Percentiles rank a stretch among this genome's conserved stretches.
phyloP scores from a whole-genome alignment of 2,797 vertebrate species.

The Chrosomus eos region DNA sequence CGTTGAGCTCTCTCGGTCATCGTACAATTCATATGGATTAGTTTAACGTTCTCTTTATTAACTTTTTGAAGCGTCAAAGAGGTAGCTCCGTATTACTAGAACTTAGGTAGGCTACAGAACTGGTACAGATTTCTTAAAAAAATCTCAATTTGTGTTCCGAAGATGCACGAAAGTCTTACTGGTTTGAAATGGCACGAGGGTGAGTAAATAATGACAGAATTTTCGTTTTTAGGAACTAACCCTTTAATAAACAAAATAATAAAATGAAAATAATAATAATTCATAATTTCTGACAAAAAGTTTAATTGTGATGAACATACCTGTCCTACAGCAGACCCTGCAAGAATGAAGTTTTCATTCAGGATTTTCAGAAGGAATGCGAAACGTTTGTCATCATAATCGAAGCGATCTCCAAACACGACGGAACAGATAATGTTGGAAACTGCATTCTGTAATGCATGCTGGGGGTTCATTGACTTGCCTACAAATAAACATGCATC shows the following conservation, averaged over 20 bases:
- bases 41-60: no score
- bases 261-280: background rate
- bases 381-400: conserved; percentile 54
- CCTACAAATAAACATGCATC: conserved; percentile 56
- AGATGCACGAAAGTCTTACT: no score
- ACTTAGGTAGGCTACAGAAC: no score
- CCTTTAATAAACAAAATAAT: background rate
- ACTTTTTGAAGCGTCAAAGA: no score
- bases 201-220: background rate
- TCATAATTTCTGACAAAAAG: background rate
- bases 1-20: no score
- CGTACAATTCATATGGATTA: no score
- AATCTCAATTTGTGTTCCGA: no score
- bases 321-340: conserved; percentile 35
- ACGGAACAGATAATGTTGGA: conserved; percentile 68
- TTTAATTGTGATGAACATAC: background rate
- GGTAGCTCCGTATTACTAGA: no score
- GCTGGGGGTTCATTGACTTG: conserved; percentile 50
- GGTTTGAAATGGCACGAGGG: no score
- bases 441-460: conserved; percentile 54
- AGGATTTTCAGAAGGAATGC: conserved; percentile 2
- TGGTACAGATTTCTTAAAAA: no score
- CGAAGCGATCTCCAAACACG: conserved; percentile 58
- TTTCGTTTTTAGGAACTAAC: background rate
- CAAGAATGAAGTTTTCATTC: conserved; percentile 14